phyloP scores from a whole-genome alignment of 1,140 invertebrate genomes.

The Caenorhabditis briggsae region DNA sequence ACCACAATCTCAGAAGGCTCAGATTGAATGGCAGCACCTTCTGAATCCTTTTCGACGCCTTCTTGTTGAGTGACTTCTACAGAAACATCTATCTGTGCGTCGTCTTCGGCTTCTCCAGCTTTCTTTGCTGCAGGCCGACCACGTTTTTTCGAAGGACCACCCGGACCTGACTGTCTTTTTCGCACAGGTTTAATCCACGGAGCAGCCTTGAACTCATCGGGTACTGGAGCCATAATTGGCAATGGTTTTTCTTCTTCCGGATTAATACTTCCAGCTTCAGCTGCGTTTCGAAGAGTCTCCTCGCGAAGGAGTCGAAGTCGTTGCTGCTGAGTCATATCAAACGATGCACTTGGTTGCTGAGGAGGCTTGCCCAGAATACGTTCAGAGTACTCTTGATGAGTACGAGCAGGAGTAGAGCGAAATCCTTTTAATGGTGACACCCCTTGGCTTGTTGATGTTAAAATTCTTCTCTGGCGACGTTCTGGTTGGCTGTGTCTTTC shows the following conservation, averaged over 20 bases:
- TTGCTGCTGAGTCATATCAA: not conserved
- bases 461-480: conserved; percentile 4
- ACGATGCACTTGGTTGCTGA: not conserved
- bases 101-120: not conserved
- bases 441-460: not conserved
- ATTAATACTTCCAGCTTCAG: not conserved
- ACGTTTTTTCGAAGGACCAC: not conserved
- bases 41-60: not conserved
- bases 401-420: not conserved
- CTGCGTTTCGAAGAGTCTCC: not conserved
- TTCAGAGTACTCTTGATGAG: not conserved
- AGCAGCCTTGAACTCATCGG: not conserved
- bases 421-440: not conserved
- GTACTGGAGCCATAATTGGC: conserved; percentile 5
- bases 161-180: not conserved
- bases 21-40: not conserved
- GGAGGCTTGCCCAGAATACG: not conserved
- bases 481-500: conserved; percentile 1
- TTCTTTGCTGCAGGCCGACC: not conserved
- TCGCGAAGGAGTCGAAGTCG: conserved; percentile 8
- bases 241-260: not conserved
- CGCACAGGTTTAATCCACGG: not conserved
- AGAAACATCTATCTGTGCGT: too few species aligned
- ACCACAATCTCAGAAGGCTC: not conserved
- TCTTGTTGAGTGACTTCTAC: not conserved